Percentiles rank a stretch among this genome's conserved stretches.
Evolutionary conservation across 2,113 vertebrate species (phyloP).

Genomic region (Cinclus cinclus): DNA sequence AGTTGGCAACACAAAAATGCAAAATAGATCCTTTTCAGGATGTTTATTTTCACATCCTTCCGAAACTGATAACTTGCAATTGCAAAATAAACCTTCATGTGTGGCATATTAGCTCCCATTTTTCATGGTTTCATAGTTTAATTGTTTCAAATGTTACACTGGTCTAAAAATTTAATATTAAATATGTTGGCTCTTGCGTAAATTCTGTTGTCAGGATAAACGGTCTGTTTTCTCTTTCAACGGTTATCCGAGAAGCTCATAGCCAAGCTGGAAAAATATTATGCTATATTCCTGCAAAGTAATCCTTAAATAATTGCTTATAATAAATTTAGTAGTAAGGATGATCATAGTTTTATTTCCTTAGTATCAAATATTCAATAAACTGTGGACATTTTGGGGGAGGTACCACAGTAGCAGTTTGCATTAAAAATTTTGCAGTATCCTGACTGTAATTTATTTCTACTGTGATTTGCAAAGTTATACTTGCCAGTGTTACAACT

Average conservation of each 20-base stretch:
- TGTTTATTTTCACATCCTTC: slow-evolving; percentile 72
- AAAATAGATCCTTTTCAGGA: slow-evolving; percentile 68
- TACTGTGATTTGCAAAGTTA: background rate
- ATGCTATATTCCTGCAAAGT: background rate
- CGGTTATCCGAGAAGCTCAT: slow-evolving; percentile 2
- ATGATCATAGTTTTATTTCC: background rate
- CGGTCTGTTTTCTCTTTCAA: slow-evolving; percentile 10
- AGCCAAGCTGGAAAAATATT: slow-evolving; percentile 29
- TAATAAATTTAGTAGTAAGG: background rate
- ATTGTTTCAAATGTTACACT: slow-evolving; percentile 46
- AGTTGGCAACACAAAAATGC: slow-evolving; percentile 71
- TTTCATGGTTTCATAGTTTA: slow-evolving; percentile 61
- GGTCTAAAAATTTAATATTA: slow-evolving; percentile 59
- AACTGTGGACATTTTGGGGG: background rate
- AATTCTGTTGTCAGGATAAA: slow-evolving; percentile 58
- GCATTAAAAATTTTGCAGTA: background rate
- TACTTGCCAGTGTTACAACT: background rate
- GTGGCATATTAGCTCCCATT: slow-evolving; percentile 44
- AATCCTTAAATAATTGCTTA: slow-evolving; percentile 33
- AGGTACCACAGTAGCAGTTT: background rate
- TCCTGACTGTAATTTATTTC: background rate
- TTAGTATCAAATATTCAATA: background rate
- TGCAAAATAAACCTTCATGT: slow-evolving; percentile 56
- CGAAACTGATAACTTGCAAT: slow-evolving; percentile 54
- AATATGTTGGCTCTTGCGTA: slow-evolving; percentile 20